phyloP scores from a whole-genome alignment of 2,888 invertebrate genomes.

The Helleia helle region DNA sequence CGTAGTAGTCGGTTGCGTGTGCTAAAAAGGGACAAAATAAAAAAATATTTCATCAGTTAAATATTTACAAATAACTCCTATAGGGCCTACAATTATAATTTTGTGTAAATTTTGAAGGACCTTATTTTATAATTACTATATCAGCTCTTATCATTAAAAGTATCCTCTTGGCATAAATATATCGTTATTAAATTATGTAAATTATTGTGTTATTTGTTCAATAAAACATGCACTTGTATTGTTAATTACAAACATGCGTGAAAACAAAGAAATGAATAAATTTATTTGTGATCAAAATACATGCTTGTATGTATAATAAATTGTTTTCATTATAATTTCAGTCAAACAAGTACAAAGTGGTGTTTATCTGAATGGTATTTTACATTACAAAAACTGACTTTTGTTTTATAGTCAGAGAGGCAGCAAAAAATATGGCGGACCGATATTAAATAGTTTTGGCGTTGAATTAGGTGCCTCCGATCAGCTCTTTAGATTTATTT shows the following conservation, averaged over 20 bases:
- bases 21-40: slow-evolving; percentile 77
- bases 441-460: too few species aligned
- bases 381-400: too few species aligned
- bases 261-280: slow-evolving; percentile 3
- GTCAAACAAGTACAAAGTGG: neutral
- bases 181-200: neutral
- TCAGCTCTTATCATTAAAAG: too few species aligned
- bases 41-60: slow-evolving; percentile 53
- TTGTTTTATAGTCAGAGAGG: too few species aligned
- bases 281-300: neutral
- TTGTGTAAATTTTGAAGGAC: too few species aligned
- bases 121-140: too few species aligned
- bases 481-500: too few species aligned
- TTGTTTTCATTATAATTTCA: neutral
- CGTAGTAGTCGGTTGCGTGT: slow-evolving; percentile 99
- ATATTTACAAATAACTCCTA: slow-evolving; percentile 21
- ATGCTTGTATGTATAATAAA: neutral
- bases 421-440: too few species aligned
- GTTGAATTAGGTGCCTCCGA: too few species aligned
- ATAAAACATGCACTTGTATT: slow-evolving; percentile 9
- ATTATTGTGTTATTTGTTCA: slow-evolving; percentile 25
- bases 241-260: slow-evolving; percentile 9
- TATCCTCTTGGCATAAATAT: too few species aligned
- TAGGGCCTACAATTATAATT: neutral
- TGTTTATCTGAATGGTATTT: too few species aligned